phyloP scores from a whole-genome alignment of 2,113 vertebrate species.

The Catharus minimus region DNA sequence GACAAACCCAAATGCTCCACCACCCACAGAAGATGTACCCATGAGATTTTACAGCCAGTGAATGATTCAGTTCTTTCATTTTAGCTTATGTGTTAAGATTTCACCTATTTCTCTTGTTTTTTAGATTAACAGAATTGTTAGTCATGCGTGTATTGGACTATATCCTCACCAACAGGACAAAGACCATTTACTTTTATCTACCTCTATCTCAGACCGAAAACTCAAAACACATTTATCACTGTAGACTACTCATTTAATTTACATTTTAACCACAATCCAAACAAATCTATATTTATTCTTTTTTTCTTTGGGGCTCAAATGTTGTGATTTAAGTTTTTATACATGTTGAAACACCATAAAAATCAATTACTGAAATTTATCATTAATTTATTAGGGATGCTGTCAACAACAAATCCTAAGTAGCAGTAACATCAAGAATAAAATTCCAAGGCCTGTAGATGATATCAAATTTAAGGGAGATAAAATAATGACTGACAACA shows the following conservation, averaged over 20 bases:
- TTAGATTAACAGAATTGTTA: not conserved
- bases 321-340: not conserved
- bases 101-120: not conserved
- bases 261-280: not conserved
- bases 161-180: not conserved
- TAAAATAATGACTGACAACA: constrained; percentile 28
- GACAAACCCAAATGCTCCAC: not conserved
- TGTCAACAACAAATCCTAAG: not conserved
- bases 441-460: not conserved
- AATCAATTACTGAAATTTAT: not conserved
- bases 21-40: rapidly evolving
- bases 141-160: rapidly evolving
- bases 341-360: not conserved
- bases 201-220: not conserved
- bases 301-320: not conserved
- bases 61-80: not conserved
- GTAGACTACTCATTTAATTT: not conserved
- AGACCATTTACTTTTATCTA: not conserved
- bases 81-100: not conserved
- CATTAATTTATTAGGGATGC: not conserved
- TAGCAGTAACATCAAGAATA: not conserved
- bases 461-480: not conserved
- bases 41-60: not conserved
- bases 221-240: not conserved
- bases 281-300: not conserved